Percentiles rank a stretch among this genome's conserved stretches.
phyloP scores from a whole-genome alignment of 2,113 vertebrate genomes.

The Gobio gobio region DNA sequence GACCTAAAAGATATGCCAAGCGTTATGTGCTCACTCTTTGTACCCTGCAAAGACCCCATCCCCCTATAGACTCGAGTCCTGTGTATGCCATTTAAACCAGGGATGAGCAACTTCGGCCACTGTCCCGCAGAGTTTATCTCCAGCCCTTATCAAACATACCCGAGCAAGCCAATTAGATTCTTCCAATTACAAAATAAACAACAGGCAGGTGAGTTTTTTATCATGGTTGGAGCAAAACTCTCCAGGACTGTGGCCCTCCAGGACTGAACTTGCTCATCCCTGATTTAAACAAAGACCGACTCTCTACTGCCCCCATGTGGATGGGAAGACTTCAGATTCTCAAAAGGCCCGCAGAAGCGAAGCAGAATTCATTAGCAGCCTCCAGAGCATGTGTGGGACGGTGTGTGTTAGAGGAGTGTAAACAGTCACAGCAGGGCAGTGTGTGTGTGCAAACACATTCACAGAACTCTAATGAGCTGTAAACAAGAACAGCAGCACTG shows the following conservation, averaged over 20 bases:
- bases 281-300: constrained; percentile 29
- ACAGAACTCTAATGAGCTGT: constrained; percentile 31
- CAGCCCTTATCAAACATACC: too few relatives aligned
- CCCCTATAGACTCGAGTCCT: neutral
- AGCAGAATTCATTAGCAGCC: constrained; percentile 22
- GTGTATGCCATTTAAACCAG: neutral
- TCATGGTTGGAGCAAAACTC: too few relatives aligned
- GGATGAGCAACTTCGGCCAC: too few relatives aligned
- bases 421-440: constrained; percentile 46
- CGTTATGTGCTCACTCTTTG: constrained; percentile 8
- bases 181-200: too few relatives aligned
- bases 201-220: too few relatives aligned
- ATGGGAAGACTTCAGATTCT: neutral
- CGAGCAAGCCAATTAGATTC: too few relatives aligned
- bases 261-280: too few relatives aligned
- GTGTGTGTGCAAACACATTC: constrained; percentile 27
- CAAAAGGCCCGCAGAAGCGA: neutral
- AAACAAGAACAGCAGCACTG: constrained; percentile 42
- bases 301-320: constrained; percentile 23
- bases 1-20: constrained; percentile 44
- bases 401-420: constrained; percentile 38
- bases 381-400: neutral
- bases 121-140: too few relatives aligned
- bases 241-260: too few relatives aligned
- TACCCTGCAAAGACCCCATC: neutral